Base-by-base conservation (phyloP, 2,888 invertebrate genomes). In the Drosophila nr. perissopoda region DNA sequence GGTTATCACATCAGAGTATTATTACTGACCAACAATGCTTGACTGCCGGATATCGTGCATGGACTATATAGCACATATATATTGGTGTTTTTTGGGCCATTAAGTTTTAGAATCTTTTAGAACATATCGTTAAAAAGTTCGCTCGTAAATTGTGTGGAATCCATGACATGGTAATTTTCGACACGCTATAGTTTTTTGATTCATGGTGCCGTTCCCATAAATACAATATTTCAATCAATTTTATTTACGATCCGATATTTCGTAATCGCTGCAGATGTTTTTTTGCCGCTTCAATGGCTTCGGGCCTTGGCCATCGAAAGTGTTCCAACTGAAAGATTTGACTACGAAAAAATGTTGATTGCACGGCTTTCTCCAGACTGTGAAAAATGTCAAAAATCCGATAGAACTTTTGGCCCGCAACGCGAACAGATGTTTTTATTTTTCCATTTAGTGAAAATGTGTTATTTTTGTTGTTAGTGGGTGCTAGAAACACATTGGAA, bases 351-450 rank as follows among this genome's bases (percentile, higher is more conserved):
- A 25, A 25, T 45, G 7, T 52, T 16, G 38, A 51, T 52, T 69
- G 67, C 61, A 69, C 64, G 45, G 60, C 66, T 60, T 78, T 73
- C 76, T 87, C 88, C 90, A 89, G 88, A 66, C 67, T 52, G 66
- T 57, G 34, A 63, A 54, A 82, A 78, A 66, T 84, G 80, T 87
- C 72, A 79, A 62, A 74, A 74, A 63, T 40, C 8, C 25, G 27
- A 27, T 61, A 57, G 69, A 62, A 63, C 69, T 60, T 54, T 56
- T 53, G 42, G 60, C 45, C 54, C 63, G 45, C 48, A 57, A 27
- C 13, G n/a, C 34, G 29, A 79, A 76, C 82, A 88, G 78, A 88
- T 83, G 87, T 80, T 85, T 65, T 61, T 8, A 33, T 83, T 62
- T 61, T 29, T 38, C 42, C 42, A 33, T 33, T 8, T 25, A 3